These are phyloP conservation scores for Drosophila yooni DNA, from an alignment of 2,888 invertebrate genomes.

Conservation along the genomic window DNA sequence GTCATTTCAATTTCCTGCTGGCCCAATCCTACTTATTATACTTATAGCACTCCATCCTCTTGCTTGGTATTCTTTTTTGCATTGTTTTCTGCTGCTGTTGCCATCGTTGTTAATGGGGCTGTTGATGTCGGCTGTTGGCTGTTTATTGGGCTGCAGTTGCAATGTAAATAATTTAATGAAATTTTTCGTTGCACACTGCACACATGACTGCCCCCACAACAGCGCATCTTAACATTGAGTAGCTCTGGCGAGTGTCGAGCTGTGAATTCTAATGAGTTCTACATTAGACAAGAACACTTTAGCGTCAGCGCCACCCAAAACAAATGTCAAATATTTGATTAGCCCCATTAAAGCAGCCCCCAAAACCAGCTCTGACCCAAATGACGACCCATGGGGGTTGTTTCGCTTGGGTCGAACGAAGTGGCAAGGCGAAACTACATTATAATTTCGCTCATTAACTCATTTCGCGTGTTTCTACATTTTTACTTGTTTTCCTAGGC, in stretches of 20 bases:
- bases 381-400: slow-evolving; percentile 57
- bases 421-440: slow-evolving; percentile 63
- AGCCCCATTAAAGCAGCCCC: slow-evolving; percentile 71
- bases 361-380: slow-evolving; percentile 60
- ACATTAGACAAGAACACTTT: slow-evolving; percentile 53
- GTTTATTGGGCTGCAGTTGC: slow-evolving; percentile 44
- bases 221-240: slow-evolving; percentile 12
- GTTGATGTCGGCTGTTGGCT: slow-evolving; percentile 43
- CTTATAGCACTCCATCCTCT: slow-evolving; percentile 6
- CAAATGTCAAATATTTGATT: slow-evolving; percentile 81
- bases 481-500: slow-evolving; percentile 47
- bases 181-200: slow-evolving; percentile 45
- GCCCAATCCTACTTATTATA: slow-evolving; percentile 1
- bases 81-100: slow-evolving; percentile 23
- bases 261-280: slow-evolving; percentile 51
- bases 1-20: slow-evolving; percentile 8
- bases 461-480: slow-evolving; percentile 62
- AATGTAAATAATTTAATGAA: slow-evolving; percentile 57
- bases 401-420: slow-evolving; percentile 35
- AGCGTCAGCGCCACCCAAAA: slow-evolving; percentile 44
- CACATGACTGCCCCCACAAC: slow-evolving; percentile 6
- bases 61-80: background rate
- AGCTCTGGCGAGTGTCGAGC: slow-evolving; percentile 4
- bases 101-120: slow-evolving; percentile 47
- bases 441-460: slow-evolving; percentile 77